phyloP scores from a whole-genome alignment of 2,888 invertebrate genomes.

The Marronus borbonicus region DNA sequence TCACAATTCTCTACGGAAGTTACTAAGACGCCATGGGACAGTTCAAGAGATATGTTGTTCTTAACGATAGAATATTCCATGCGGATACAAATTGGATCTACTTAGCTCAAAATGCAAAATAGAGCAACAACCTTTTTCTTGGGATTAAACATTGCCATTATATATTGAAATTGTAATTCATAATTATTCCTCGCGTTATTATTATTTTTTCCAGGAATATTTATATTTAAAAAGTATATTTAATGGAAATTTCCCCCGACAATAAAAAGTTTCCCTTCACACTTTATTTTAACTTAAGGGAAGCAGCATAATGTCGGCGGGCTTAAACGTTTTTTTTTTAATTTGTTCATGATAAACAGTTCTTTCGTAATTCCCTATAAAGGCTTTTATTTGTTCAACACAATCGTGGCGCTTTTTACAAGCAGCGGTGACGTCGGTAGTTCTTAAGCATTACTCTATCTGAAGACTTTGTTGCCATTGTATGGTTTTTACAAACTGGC shows the following conservation, averaged over 20 bases:
- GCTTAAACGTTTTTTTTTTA: neutral
- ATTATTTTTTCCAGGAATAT: neutral
- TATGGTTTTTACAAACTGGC: neutral
- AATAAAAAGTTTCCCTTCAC: conserved; percentile 1
- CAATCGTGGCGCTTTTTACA: neutral
- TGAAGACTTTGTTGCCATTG: conserved; percentile 1
- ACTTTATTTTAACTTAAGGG: neutral
- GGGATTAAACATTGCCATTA: too few relatives aligned
- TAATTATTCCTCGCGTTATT: too few relatives aligned
- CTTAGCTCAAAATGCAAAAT: too few relatives aligned
- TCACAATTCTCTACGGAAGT: conserved; percentile 16
- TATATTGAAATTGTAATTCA: too few relatives aligned
- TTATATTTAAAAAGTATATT: neutral
- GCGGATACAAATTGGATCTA: too few relatives aligned
- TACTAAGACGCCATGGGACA: neutral
- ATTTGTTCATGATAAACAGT: neutral
- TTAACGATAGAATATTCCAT: neutral
- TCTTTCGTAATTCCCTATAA: neutral
- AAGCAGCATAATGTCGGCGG: neutral
- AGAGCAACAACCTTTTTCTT: too few relatives aligned
- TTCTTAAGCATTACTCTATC: neutral
- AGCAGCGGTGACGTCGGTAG: neutral
- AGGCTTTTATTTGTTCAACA: neutral
- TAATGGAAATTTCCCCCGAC: neutral
- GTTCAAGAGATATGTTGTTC: neutral